Base-by-base conservation (phyloP, 2,113 vertebrate genomes). In the Hyaena hyaena region DNA sequence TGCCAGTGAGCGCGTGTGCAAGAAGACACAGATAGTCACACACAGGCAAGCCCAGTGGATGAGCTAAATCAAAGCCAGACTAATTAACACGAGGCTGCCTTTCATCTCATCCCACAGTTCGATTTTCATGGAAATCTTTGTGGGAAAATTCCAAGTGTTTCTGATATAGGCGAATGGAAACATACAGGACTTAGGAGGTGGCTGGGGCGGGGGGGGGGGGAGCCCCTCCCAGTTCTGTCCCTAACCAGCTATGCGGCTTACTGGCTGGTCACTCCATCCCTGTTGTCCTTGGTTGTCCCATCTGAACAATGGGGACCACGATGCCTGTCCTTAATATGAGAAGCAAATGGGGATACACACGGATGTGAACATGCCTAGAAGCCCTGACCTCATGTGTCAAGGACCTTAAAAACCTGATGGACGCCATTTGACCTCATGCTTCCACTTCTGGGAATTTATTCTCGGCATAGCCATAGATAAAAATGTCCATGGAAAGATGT, bases 111-210 rank as follows among this genome's bases (percentile, higher is more conserved):
- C 65, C 19, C 28, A 9, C 35, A 65, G 17, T 69, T 26, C 1
- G 10, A 31, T 90, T 83, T 96, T 53, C 33, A 45, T 12, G 79
- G 93, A 55, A 66, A 69, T 53, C 81, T 85, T 48, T 55, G n/a
- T 71, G 77, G 89, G 92, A 63, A 76, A 48, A 79, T 55, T 17
- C 55, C 0, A 0, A 24, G 45, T 33, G 4, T 66, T 71, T 94
- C 85, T 82, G 82, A 61, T 9, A 19, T 0, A 4, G 39, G 80
- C 76, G 6, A 2, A 43, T 4, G 9, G 82, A 24, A 43, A 48
- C 15, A 19, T 2, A 7, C 8, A 1, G 26, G 31, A 12, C 28
- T 76, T 31, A 14, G 61, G 53, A 82, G 21, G n/a, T 10, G 19
- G 50, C 3, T 4, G 39, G 39, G 39, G 39, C 3, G 50, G 50